Evolutionary conservation across 1,140 invertebrate species (phyloP), one percentile per base, ranked within the genome.

Genomic region (Psilanteris sp.): DNA sequence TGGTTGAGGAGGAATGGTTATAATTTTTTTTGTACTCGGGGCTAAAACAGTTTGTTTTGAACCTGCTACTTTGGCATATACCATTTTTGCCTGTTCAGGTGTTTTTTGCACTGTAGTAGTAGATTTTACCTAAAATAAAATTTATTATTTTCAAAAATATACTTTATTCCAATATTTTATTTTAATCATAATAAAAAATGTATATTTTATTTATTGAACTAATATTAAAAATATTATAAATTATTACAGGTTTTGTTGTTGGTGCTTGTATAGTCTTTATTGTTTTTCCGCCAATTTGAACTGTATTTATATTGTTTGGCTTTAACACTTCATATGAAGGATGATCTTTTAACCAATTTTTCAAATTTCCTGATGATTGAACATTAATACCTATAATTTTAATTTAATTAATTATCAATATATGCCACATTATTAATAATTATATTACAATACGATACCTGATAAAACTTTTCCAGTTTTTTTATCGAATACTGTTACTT

Each of bases 281-380:
- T 6, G 73, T 72, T 74, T 85, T 84, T 46, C 88, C 88, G 46
- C 85, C 88, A 27, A 89, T 78, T 70, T 87, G 89, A 79, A 80
- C 72, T 34, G 84, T 87, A 81, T 79, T 90, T 18, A 79, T 80
- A 78, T 83, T 90, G 29, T 91, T 92, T 0, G 94, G 91, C 55
- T 92, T 90, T 0, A 96, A 89, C 0, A 96, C 93, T 88, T 96
- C 94, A 87, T 92, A 97, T 0, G 93, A 93, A 8, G 95, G 95
- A 91, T 97, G 93, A 57, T 94, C 92, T 82, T 94, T 92, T 4
- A 98, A 87, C 95, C 95, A 97, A 5, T 91, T 89, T 80, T 93
- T 92, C 4, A 98, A 87, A 83, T 94, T 94, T 14, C 91, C 90
- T 11, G 92, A 90, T 9, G 92, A 93, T 2, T 96, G 96, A 34